Evolutionary conservation across 2,113 vertebrate species (phyloP).

Genomic region (Coreoperca whiteheadi): DNA sequence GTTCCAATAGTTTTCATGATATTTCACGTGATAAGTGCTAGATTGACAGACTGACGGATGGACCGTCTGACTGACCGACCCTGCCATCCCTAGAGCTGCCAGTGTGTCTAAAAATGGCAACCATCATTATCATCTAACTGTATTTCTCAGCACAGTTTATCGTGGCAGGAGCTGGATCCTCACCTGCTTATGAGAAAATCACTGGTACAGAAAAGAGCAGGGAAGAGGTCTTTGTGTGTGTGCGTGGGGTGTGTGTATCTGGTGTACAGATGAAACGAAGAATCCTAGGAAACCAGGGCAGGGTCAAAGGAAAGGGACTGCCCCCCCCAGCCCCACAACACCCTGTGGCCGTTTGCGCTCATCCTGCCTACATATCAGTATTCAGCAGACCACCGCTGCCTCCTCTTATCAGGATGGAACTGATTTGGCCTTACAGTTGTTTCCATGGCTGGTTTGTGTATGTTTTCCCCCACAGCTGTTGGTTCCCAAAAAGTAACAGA

Average conservation of each 20-base stretch:
- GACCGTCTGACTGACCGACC: not conserved
- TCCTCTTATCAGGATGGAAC: slow-evolving; percentile 69
- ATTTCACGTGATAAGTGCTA: slow-evolving; percentile 23
- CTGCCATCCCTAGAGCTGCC: slow-evolving; percentile 7
- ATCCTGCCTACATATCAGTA: slow-evolving; percentile 73
- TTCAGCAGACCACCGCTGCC: slow-evolving; percentile 58
- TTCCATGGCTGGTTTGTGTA: slow-evolving; percentile 46
- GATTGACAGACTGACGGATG: slow-evolving; percentile 10
- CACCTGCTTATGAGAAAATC: slow-evolving; percentile 64
- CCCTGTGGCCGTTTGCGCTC: slow-evolving; percentile 40
- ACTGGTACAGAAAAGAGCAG: slow-evolving; percentile 52
- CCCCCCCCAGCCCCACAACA: not conserved
- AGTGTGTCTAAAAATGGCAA: slow-evolving; percentile 48
- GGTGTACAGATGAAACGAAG: slow-evolving; percentile 41
- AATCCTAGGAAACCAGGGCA: slow-evolving; percentile 53
- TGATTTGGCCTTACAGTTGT: slow-evolving; percentile 58
- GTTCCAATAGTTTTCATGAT: slow-evolving; percentile 1
- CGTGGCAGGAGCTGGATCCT: slow-evolving; percentile 38
- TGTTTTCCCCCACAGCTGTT: slow-evolving; percentile 16
- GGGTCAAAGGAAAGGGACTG: slow-evolving; percentile 60
- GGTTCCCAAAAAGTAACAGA: slow-evolving; percentile 37
- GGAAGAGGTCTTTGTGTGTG: slow-evolving; percentile 24
- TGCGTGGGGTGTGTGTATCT: slow-evolving; percentile 2
- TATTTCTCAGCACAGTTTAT: slow-evolving; percentile 57
- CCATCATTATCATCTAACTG: slow-evolving; percentile 52